phyloP scores from a whole-genome alignment of 2,113 vertebrate species.

The Oreotrochilus melanogaster region DNA sequence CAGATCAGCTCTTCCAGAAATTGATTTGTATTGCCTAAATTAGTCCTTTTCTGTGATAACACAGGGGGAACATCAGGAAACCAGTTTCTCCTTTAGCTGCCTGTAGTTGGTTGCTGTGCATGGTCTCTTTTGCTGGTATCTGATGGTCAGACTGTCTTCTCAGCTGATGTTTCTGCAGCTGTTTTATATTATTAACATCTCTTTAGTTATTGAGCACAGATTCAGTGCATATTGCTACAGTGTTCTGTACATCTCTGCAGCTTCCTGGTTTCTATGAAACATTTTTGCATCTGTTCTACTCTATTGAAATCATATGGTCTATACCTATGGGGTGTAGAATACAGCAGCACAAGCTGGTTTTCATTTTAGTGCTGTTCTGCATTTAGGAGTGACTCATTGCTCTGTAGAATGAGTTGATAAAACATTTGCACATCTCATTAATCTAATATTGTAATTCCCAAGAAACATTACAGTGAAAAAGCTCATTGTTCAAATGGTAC shows the following conservation, averaged over 20 bases:
- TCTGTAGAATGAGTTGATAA: slow-evolving; percentile 47
- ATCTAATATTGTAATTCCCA: slow-evolving; percentile 33
- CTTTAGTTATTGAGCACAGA: neutral
- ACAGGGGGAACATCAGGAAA: neutral
- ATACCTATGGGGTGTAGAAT: neutral
- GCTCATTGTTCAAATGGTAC: neutral
- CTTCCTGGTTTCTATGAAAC: neutral
- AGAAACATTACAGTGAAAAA: neutral
- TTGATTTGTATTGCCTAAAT: slow-evolving; percentile 10
- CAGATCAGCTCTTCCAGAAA: neutral
- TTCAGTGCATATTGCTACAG: neutral
- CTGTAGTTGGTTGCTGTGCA: neutral
- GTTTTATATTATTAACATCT: neutral
- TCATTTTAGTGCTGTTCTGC: slow-evolving; percentile 9
- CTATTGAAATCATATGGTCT: neutral
- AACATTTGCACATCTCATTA: slow-evolving; percentile 42
- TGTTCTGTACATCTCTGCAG: neutral
- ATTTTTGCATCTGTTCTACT: neutral
- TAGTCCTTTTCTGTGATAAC: neutral
- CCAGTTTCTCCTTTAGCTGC: neutral
- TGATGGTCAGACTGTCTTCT: neutral
- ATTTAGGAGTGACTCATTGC: slow-evolving; percentile 36
- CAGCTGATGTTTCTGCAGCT: neutral
- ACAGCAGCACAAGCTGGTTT: slow-evolving; percentile 10
- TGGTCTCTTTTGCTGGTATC: neutral